Conservation (phyloP, 2,113 vertebrate species). For the Copsychus sechellarum region DNA sequence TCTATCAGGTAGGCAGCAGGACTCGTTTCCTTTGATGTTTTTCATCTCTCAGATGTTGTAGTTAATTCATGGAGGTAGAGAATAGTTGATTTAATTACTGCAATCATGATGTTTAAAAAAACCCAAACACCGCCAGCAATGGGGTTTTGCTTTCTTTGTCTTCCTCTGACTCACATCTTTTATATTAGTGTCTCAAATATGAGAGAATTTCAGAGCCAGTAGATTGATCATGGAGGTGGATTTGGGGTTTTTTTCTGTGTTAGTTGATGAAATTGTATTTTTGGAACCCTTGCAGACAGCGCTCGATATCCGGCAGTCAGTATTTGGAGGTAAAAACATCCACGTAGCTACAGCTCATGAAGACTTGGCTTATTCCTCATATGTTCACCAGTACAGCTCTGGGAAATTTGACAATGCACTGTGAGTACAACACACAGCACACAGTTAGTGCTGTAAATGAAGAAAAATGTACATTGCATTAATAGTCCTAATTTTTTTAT, state of each 20-base stretch:
- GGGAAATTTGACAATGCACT: constrained; percentile 97
- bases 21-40: neutral
- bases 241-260: neutral
- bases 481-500: neutral
- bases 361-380: constrained; percentile 96
- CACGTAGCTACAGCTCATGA: constrained; percentile 97
- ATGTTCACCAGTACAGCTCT: constrained; percentile 99
- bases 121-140: rapidly evolving
- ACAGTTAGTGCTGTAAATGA: neutral
- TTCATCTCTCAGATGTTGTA: neutral
- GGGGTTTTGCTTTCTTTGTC: neutral
- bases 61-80: neutral
- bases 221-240: neutral
- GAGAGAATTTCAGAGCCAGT: neutral
- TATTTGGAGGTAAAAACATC: constrained; percentile 98
- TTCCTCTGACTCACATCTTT: neutral
- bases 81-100: neutral
- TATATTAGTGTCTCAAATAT: neutral
- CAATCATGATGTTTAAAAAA: neutral
- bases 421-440: constrained; percentile 79
- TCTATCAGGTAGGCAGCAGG: constrained; percentile 89
- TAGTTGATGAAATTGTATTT: neutral
- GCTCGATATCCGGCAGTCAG: constrained; percentile 96
- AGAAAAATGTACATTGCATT: neutral
- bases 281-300: constrained; percentile 82